These are phyloP conservation scores for Colletes gigas DNA, from an alignment of 1,140 invertebrate genomes.

Conservation along the genomic window DNA sequence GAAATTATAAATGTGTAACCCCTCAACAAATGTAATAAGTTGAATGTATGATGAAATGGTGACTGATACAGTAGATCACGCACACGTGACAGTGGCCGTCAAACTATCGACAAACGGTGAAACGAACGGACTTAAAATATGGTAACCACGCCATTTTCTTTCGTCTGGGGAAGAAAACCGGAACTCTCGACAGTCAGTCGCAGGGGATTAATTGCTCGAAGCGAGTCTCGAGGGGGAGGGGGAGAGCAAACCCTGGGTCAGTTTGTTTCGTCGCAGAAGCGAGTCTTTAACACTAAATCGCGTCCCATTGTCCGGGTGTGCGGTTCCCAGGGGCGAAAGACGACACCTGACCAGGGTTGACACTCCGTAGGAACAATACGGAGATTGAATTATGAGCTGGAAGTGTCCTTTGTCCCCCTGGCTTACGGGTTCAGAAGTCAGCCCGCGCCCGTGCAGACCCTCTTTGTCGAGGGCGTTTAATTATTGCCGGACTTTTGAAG, in stretches of 20 bases:
- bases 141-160: too few species aligned
- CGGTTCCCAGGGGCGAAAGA: constrained; percentile 2
- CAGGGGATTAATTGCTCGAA: constrained; percentile 10
- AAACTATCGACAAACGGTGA: too few species aligned
- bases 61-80: too few species aligned
- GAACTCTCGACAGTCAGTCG: too few species aligned
- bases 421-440: constrained; percentile 8
- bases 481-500: constrained; percentile 3
- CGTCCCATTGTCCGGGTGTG: constrained; percentile 12
- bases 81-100: too few species aligned
- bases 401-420: constrained; percentile 11
- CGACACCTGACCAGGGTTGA: constrained; percentile 18
- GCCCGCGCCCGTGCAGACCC: neutral
- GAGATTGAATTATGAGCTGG: constrained; percentile 44
- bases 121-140: too few species aligned
- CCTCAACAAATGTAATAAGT: too few species aligned
- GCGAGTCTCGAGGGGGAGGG: too few species aligned
- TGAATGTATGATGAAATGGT: too few species aligned
- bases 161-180: too few species aligned
- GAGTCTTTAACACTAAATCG: constrained; percentile 20
- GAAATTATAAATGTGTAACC: too few species aligned
- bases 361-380: constrained; percentile 32
- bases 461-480: constrained; percentile 13
- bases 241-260: neutral
- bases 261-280: constrained; percentile 4